Evolutionary conservation across 92 coral and sea anemone species (phyloP).

Genomic region (Plumapathes pennacea): DNA sequence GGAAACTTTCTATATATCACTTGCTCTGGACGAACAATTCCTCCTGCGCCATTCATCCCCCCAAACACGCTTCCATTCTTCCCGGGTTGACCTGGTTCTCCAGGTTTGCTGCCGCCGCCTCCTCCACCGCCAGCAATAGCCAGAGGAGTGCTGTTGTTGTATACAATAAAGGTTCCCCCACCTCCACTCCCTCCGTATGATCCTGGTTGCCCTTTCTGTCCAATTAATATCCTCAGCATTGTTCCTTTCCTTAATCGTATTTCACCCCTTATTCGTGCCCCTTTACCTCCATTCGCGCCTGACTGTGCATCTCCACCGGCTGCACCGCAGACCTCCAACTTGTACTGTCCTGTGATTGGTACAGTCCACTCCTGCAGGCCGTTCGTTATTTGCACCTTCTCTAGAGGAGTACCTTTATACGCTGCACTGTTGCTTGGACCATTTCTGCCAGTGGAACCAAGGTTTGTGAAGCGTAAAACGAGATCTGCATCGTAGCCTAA

Average conservation of each 20-base stretch:
- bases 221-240: constrained; percentile 34
- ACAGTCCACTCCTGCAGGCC: constrained; percentile 63
- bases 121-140: constrained; percentile 62
- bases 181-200: constrained; percentile 32
- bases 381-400: constrained; percentile 3
- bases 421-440: constrained; percentile 40
- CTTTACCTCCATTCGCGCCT: constrained; percentile 41
- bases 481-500: constrained; percentile 2
- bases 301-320: constrained; percentile 50
- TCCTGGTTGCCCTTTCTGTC: constrained; percentile 37
- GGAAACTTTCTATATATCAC: no score
- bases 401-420: constrained; percentile 31
- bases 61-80: constrained; percentile 11
- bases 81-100: constrained; percentile 14
- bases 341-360: constrained; percentile 45
- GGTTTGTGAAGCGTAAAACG: constrained; percentile 46
- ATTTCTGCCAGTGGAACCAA: constrained; percentile 32
- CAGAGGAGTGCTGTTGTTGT: background rate
- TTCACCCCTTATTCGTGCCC: constrained; percentile 50
- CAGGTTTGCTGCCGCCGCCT: constrained; percentile 46
- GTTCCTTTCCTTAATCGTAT: constrained; percentile 20
- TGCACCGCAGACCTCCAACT: constrained; percentile 65
- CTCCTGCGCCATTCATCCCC: constrained; percentile 44
- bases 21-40: constrained; percentile 14
- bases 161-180: constrained; percentile 54